A percentile compares a stretch with the other conserved stretches of the same genome.
These are phyloP conservation scores for Odontomachus brunneus DNA, from an alignment of 1,140 invertebrate species.

Conservation along the genomic window DNA sequence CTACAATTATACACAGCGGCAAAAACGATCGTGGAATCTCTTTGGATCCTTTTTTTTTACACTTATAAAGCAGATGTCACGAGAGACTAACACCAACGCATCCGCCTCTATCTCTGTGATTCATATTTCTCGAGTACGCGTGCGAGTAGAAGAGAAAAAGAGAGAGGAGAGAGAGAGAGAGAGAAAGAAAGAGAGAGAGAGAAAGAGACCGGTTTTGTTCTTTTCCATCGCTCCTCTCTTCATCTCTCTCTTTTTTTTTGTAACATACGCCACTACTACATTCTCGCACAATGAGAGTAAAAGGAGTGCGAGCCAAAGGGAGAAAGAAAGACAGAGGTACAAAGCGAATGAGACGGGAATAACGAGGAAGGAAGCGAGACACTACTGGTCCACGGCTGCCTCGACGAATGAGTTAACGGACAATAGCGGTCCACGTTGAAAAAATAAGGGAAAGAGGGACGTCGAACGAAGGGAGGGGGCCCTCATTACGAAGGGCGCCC, in stretches of 20 bases:
- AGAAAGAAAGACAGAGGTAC: conserved; percentile 57
- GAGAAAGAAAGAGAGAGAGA: too few species aligned
- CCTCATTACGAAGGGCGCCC: conserved; percentile 83
- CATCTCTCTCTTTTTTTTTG: conserved; percentile 25
- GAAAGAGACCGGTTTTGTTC: conserved; percentile 70
- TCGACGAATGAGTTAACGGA: conserved; percentile 80
- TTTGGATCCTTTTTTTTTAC: conserved; percentile 51
- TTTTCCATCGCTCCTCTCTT: conserved; percentile 45
- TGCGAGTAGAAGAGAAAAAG: too few species aligned
- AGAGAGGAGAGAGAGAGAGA: too few species aligned
- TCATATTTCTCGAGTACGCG: conserved; percentile 69
- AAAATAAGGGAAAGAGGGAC: conserved; percentile 79
- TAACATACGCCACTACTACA: conserved; percentile 34
- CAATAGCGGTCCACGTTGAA: conserved; percentile 78
- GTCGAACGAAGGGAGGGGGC: conserved; percentile 68
- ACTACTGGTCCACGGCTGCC: conserved; percentile 74
- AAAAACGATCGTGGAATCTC: conserved; percentile 42
- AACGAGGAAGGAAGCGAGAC: conserved; percentile 71
- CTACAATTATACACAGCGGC: conserved; percentile 45
- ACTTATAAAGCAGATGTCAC: conserved; percentile 73
- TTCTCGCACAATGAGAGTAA: conserved; percentile 68
- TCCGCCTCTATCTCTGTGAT: conserved; percentile 71
- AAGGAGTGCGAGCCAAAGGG: conserved; percentile 63
- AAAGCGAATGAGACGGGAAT: conserved; percentile 65
- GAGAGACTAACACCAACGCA: conserved; percentile 50